Evolutionary conservation across 2,797 vertebrate genomes (phyloP).

Genomic region (Rhadinocentrus ornatus): DNA sequence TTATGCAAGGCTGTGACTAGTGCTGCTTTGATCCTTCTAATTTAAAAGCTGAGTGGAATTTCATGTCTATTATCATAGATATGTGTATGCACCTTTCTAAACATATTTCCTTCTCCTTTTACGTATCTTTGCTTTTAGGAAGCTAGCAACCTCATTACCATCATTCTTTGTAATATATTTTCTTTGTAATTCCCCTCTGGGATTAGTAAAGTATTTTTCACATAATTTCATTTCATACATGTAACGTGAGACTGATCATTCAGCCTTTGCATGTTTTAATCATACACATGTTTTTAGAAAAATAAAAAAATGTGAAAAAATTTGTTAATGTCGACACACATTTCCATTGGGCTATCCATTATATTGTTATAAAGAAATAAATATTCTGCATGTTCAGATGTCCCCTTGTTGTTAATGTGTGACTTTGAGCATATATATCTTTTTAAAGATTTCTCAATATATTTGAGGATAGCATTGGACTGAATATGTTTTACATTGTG

Average conservation of each 20-base stretch:
- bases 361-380: too few species aligned
- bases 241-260: background rate
- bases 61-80: background rate
- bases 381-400: too few species aligned
- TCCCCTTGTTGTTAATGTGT: background rate
- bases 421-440: background rate
- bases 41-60: background rate
- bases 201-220: too few species aligned
- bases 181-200: too few species aligned
- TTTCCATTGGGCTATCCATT: background rate
- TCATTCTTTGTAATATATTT: too few species aligned
- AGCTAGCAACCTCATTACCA: background rate
- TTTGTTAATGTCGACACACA: background rate
- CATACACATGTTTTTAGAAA: background rate
- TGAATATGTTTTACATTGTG: background rate
- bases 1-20: background rate
- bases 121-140: slow-evolving; percentile 2
- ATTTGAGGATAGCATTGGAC: too few species aligned
- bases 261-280: background rate
- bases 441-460: background rate
- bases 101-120: slow-evolving; percentile 6
- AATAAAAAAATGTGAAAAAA: background rate
- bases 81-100: slow-evolving; percentile 50
- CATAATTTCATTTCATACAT: too few species aligned
- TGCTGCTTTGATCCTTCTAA: background rate